Conservation (phyloP, 35 echinoderm and acorn worm genomes). For the Apostichopus californicus region DNA sequence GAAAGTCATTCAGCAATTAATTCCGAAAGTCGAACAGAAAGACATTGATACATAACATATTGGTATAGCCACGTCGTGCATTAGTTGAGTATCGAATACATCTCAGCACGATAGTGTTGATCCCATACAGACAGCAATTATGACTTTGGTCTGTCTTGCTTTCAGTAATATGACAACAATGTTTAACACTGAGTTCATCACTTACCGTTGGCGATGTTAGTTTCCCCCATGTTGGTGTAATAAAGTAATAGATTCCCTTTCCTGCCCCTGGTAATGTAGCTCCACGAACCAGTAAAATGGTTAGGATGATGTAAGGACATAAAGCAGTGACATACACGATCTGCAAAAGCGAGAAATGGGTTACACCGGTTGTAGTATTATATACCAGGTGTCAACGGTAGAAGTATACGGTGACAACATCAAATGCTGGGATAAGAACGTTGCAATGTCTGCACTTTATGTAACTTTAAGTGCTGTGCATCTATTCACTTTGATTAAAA, state of each 20-base stretch:
- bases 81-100: not conserved
- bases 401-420: no score
- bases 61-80: no score
- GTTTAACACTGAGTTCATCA: not conserved
- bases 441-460: no score
- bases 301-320: conserved; percentile 73
- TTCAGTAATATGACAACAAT: not conserved
- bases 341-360: conserved; percentile 36
- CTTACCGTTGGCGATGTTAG: conserved; percentile 68
- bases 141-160: not conserved
- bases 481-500: no score
- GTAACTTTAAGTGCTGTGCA: no score
- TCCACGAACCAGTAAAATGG: conserved; percentile 72
- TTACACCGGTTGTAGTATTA: no score
- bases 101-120: not conserved
- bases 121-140: not conserved
- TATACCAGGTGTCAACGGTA: no score
- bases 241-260: conserved; percentile 76
- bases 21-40: no score
- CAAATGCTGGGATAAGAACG: no score
- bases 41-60: no score
- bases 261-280: conserved; percentile 64
- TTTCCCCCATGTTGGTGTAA: conserved; percentile 76
- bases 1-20: no score
- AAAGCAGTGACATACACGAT: conserved; percentile 90